Conservation (phyloP, 2,113 vertebrate species). For the zebrafish (Danio rerio) region GRCz12tu NC_133190.1:22708001-22708500, state of each 20-base stretch:
- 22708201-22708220: too few species aligned
- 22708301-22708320: neutral
- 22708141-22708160: too few species aligned
- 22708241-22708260: too few species aligned
- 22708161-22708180: too few species aligned
- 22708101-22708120: neutral
- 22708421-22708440: constrained; percentile 72
- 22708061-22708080: neutral
- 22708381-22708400: neutral
- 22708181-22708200: too few species aligned
- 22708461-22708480: constrained; percentile 73
- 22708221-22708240: too few species aligned
- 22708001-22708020: constrained; percentile 25
- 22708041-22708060: neutral
- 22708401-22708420: constrained; percentile 70
- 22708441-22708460: constrained; percentile 74
- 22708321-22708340: neutral
- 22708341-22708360: neutral
- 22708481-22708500: constrained; percentile 73
- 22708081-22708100: neutral
- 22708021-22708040: constrained; percentile 4
- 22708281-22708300: too few species aligned
- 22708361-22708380: neutral
- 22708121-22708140: too few species aligned
- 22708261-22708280: too few species aligned